Conservation (phyloP, 2,113 vertebrate species). For the Gopherus flavomarginatus region DNA sequence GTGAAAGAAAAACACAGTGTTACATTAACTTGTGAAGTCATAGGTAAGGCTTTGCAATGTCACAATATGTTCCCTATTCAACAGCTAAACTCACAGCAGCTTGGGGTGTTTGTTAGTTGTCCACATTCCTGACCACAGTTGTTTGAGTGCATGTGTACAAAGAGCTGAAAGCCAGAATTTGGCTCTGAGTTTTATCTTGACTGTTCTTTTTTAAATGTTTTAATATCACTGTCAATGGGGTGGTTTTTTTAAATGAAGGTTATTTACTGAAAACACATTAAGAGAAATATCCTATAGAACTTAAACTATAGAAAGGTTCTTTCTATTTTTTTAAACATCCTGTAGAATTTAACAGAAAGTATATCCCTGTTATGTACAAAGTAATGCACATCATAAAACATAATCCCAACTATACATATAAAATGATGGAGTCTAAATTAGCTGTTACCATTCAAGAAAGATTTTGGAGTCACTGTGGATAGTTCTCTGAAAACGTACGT, state of each 20-base stretch:
- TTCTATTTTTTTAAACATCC: not conserved
- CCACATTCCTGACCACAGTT: not conserved
- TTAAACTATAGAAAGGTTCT: not conserved
- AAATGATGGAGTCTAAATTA: too few relatives aligned
- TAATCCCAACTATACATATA: too few relatives aligned
- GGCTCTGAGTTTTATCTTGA: accelerated
- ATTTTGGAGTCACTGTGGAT: too few relatives aligned
- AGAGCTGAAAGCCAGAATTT: not conserved
- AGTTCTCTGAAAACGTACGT: too few relatives aligned
- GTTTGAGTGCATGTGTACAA: not conserved
- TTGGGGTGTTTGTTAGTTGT: not conserved
- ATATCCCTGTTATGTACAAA: not conserved
- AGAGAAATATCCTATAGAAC: not conserved
- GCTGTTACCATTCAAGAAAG: too few relatives aligned
- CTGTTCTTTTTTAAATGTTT: not conserved
- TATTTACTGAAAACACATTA: too few relatives aligned
- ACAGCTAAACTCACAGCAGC: not conserved
- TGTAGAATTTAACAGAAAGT: not conserved
- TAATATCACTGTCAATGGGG: not conserved
- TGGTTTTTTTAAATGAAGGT: not conserved
- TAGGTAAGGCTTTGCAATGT: conserved; percentile 80
- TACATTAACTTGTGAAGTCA: conserved; percentile 89
- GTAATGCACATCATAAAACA: too few relatives aligned
- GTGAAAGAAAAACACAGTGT: conserved; percentile 89
- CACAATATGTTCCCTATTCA: not conserved